A percentile compares a stretch with the other conserved stretches of the same genome.
These are phyloP conservation scores for Drosophila cyrtoloma DNA, from an alignment of 2,888 invertebrate species.

Conservation along the genomic window DNA sequence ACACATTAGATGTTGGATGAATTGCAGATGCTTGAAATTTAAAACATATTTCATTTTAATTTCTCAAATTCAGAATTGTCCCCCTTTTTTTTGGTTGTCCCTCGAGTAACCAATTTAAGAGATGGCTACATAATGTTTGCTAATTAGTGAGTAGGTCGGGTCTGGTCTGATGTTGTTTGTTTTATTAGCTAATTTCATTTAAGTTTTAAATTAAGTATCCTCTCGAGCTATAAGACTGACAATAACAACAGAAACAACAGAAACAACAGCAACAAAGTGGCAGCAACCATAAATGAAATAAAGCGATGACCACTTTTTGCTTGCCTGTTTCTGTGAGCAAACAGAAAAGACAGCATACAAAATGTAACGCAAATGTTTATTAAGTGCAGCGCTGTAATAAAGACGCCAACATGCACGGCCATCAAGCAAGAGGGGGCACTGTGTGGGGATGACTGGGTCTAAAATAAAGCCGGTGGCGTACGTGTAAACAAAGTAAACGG, in stretches of 20 bases:
- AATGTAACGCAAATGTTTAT: conserved; percentile 77
- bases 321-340: conserved; percentile 10
- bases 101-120: neutral
- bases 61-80: neutral
- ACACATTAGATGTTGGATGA: neutral
- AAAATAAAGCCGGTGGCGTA: conserved; percentile 47
- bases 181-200: conserved; percentile 63
- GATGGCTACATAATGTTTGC: conserved; percentile 14
- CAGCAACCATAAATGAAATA: conserved; percentile 42
- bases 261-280: conserved; percentile 39
- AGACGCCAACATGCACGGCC: conserved; percentile 67
- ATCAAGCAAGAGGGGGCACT: conserved; percentile 6
- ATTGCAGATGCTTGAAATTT: neutral
- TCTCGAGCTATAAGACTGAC: conserved; percentile 14
- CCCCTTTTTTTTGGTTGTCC: neutral
- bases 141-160: conserved; percentile 47
- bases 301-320: conserved; percentile 42
- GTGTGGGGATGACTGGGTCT: conserved; percentile 8
- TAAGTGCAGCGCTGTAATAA: conserved; percentile 76
- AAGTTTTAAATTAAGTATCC: conserved; percentile 68
- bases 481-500: conserved; percentile 72
- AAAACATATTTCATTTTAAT: neutral
- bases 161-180: conserved; percentile 22
- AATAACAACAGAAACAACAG: neutral
- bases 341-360: conserved; percentile 33